Evolutionary conservation across 2,113 vertebrate species (phyloP), one percentile per base, ranked within the genome.

Genomic region (Ciconia boyciana): DNA sequence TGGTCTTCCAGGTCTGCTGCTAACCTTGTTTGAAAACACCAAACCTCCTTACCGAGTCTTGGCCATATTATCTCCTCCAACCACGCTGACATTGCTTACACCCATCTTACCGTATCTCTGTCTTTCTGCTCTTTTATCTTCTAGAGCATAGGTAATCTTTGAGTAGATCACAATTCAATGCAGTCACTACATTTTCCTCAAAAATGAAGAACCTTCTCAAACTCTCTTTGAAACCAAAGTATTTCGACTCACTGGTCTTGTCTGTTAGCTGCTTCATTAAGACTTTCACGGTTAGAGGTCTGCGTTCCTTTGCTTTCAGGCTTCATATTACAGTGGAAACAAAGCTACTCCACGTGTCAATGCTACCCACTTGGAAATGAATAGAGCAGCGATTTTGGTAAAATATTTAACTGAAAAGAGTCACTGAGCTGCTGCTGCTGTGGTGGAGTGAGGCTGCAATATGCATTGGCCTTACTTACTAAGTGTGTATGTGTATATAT

Each of bases 21-120:
- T 68, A 60, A 24, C 21, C n/a, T 21, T 43, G 6, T 41, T 25
- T 41, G 57, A 79, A 87, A 85, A 61, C 52, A 69, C 14, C 9
- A 25, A 26, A 83, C 3, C 44, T 62, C 22, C 32, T 61, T 52
- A n/a, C 16, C 19, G 31, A 65, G 16, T 62, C 65, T 84, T 69
- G 21, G 8, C 25, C 18, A 57, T 29, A 55, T 77, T 62, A 48
- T 21, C 43, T 87, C 29, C 26, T 49, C 41, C 78, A 28, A 54
- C 48, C 3, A 0, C 0, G 1, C 21, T 49, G 25, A 49, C 36
- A 68, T 13, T 55, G 36, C 18, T 64, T 61, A 26, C 12, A 21
- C 19, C 24, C 15, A 65, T 15, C 9, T 48, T 48, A 36, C 6
- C 2, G 0, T 25, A 11, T 36, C 25, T 57, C 26, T 66, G 6